These are phyloP conservation scores for Epinephelus malabaricus DNA, from an alignment of 2,797 vertebrate genomes.

Conservation along the genomic window DNA sequence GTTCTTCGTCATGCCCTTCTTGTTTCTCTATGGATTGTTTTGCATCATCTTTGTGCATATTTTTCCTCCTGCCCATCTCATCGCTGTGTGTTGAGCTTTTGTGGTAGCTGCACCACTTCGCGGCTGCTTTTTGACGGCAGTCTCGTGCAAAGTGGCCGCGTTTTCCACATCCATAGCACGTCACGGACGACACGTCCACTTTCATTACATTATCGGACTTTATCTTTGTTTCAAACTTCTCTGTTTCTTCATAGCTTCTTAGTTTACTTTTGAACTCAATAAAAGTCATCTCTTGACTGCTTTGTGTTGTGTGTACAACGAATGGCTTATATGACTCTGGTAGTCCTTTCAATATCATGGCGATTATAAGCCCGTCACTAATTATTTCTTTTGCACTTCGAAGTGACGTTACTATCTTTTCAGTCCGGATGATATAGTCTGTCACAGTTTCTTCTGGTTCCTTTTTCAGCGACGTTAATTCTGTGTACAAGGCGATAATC, in stretches of 20 bases:
- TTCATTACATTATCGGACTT: slow-evolving; percentile 51
- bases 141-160: slow-evolving; percentile 15
- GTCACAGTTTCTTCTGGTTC: slow-evolving; percentile 37
- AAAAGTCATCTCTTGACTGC: slow-evolving; percentile 33
- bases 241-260: slow-evolving; percentile 48
- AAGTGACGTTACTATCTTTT: slow-evolving; percentile 28
- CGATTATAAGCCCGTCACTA: slow-evolving; percentile 43
- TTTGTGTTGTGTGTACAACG: slow-evolving; percentile 44
- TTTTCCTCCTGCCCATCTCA: slow-evolving; percentile 28
- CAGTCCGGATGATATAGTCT: slow-evolving; percentile 46
- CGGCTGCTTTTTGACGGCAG: slow-evolving; percentile 29
- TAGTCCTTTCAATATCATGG: slow-evolving; percentile 46
- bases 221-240: slow-evolving; percentile 32
- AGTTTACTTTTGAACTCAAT: slow-evolving; percentile 23
- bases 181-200: slow-evolving; percentile 12
- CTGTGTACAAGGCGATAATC: slow-evolving; percentile 51
- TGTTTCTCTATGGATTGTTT: slow-evolving; percentile 15
- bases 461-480: slow-evolving; percentile 53
- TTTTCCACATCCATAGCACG: slow-evolving; percentile 35
- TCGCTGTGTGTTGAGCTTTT: slow-evolving; percentile 52
- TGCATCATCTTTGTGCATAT: slow-evolving; percentile 22
- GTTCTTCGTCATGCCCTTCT: background rate
- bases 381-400: slow-evolving; percentile 53
- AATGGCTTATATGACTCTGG: slow-evolving; percentile 56
- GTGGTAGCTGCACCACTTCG: slow-evolving; percentile 55